Percentiles rank a stretch among this genome's conserved stretches.
Conservation (phyloP, 2,888 invertebrate genomes). For the Pseudococcus viburni region DNA sequence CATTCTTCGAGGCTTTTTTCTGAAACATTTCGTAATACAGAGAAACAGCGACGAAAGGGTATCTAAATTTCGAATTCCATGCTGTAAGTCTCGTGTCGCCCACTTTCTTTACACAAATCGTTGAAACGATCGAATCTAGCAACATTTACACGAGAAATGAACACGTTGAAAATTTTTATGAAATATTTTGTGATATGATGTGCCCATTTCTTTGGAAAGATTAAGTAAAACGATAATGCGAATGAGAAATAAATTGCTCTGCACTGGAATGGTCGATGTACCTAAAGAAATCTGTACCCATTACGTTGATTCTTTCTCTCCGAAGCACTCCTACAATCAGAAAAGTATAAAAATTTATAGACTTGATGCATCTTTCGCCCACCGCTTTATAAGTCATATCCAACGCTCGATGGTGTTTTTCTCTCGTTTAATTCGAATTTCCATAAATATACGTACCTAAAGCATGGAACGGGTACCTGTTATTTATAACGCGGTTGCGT, state of each 20-base stretch:
- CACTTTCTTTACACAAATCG: not conserved
- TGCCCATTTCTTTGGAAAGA: not conserved
- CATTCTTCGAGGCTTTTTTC: not conserved
- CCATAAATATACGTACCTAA: slow-evolving; percentile 26
- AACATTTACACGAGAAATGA: not conserved
- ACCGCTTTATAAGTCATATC: not conserved
- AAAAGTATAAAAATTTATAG: slow-evolving; percentile 41
- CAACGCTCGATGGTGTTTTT: not conserved
- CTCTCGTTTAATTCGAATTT: not conserved
- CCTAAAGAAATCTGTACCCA: too few relatives aligned
- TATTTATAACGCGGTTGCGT: slow-evolving; percentile 31
- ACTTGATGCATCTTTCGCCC: slow-evolving; percentile 24
- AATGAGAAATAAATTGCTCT: slow-evolving; percentile 4
- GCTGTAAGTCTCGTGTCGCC: not conserved
- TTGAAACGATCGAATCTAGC: not conserved
- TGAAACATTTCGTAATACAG: not conserved
- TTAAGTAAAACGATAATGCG: not conserved
- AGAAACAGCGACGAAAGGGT: not conserved
- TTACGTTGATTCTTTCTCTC: not conserved
- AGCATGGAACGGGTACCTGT: not conserved
- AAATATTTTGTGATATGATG: slow-evolving; percentile 6
- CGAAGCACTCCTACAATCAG: slow-evolving; percentile 29
- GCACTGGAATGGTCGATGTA: too few relatives aligned
- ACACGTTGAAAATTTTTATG: not conserved
- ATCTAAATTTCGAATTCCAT: not conserved